Conservation (phyloP, 2,888 invertebrate species). For the Nephrocerus scutellatus region DNA sequence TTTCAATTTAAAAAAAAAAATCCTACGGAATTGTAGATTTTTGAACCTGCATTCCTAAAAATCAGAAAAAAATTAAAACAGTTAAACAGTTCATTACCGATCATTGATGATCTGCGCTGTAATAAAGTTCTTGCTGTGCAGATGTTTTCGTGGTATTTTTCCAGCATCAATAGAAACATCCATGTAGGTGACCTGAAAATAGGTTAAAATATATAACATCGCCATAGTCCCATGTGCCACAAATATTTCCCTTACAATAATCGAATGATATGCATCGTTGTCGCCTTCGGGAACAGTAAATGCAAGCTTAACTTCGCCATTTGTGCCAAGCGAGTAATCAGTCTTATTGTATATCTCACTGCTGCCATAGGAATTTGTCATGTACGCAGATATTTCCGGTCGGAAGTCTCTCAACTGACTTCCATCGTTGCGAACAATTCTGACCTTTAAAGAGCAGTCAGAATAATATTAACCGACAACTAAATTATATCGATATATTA, state of each 20-base stretch:
- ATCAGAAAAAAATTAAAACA: constrained; percentile 27
- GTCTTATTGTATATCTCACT: constrained; percentile 44
- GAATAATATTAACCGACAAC: neutral
- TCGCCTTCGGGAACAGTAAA: constrained; percentile 42
- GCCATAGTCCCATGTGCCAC: neutral
- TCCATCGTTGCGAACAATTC: constrained; percentile 66
- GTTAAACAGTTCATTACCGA: constrained; percentile 40
- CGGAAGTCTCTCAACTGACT: constrained; percentile 55
- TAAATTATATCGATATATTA: neutral
- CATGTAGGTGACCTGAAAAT: constrained; percentile 64
- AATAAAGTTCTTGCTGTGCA: constrained; percentile 36
- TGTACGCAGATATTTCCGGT: constrained; percentile 50
- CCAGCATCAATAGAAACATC: constrained; percentile 55
- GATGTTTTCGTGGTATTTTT: constrained; percentile 37
- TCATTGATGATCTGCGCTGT: constrained; percentile 52
- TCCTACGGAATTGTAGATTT: no score
- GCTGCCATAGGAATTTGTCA: constrained; percentile 43
- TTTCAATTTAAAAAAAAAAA: no score
- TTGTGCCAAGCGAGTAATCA: constrained; percentile 33
- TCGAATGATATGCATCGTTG: constrained; percentile 40
- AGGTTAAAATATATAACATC: neutral
- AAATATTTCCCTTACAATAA: constrained; percentile 33
- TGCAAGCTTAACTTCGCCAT: constrained; percentile 41
- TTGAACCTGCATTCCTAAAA: no score
- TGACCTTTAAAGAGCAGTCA: constrained; percentile 49